Evolutionary conservation across 1,140 invertebrate genomes (phyloP).

Genomic region (Trachelipus rathkii): DNA sequence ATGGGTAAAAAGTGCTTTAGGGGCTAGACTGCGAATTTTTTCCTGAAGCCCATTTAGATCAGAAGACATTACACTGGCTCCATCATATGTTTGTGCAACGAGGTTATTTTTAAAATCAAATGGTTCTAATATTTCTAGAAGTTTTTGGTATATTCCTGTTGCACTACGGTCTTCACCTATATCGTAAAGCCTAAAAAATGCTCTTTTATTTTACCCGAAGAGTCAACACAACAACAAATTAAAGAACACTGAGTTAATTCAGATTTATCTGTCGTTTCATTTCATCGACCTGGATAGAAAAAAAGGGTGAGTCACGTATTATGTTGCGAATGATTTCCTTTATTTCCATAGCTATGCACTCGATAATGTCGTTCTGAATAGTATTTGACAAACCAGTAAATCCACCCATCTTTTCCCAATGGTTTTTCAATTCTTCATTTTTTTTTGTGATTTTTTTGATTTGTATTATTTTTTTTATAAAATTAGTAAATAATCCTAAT

Average conservation of each 20-base stretch:
- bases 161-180: conserved; percentile 29
- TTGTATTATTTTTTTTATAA: too few species aligned
- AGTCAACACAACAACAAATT: conserved; percentile 27
- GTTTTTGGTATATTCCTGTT: background rate
- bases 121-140: too few species aligned
- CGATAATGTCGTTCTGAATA: conserved; percentile 43
- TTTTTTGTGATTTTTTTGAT: too few species aligned
- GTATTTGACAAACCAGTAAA: conserved; percentile 16
- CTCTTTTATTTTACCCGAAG: conserved; percentile 17
- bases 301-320: conserved; percentile 23
- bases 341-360: conserved; percentile 22
- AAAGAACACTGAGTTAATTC: conserved; percentile 29
- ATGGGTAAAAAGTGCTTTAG: too few species aligned
- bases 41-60: too few species aligned
- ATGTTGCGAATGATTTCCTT: conserved; percentile 9
- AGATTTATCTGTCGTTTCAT: conserved; percentile 33
- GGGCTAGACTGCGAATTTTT: too few species aligned
- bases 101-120: too few species aligned
- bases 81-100: too few species aligned
- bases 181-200: conserved; percentile 34
- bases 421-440: conserved; percentile 21
- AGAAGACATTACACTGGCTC: too few species aligned
- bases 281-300: conserved; percentile 29
- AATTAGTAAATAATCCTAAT: too few species aligned
- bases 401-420: conserved; percentile 23